A percentile compares a stretch with the other conserved stretches of the same genome.
These are phyloP conservation scores for Drosophila pruinosa DNA, from an alignment of 1,140 invertebrate species.

Conservation along the genomic window DNA sequence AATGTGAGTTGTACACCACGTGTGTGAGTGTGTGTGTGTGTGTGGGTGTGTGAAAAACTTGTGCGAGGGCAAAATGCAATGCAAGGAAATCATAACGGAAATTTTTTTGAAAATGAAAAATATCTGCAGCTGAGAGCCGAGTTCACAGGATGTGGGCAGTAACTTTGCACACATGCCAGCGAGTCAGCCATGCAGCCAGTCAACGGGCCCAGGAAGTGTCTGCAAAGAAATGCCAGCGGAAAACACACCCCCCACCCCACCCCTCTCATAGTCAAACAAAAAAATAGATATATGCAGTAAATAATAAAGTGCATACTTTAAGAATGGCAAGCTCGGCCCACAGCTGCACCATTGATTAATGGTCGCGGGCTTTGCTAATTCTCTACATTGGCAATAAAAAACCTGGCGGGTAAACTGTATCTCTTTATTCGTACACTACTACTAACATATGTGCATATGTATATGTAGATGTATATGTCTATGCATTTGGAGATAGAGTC, in stretches of 20 bases:
- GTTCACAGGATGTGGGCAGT: slow-evolving; percentile 59
- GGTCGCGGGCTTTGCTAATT: slow-evolving; percentile 47
- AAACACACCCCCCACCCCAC: slow-evolving; percentile 12
- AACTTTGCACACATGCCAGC: slow-evolving; percentile 67
- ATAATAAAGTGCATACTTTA: slow-evolving; percentile 53
- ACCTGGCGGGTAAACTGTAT: slow-evolving; percentile 1
- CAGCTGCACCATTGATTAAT: slow-evolving; percentile 53
- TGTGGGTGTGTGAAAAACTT: slow-evolving; percentile 27
- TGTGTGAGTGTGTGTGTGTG: neutral
- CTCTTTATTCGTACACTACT: neutral
- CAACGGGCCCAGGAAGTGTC: slow-evolving; percentile 52
- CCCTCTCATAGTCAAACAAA: neutral
- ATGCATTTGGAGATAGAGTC: neutral
- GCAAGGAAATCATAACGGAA: slow-evolving; percentile 64
- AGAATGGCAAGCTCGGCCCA: slow-evolving; percentile 18
- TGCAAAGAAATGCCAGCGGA: slow-evolving; percentile 51
- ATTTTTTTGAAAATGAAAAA: slow-evolving; percentile 62
- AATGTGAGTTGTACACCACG: neutral
- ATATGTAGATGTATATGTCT: too few relatives aligned
- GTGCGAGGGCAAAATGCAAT: slow-evolving; percentile 27
- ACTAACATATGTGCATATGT: neutral
- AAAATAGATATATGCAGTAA: slow-evolving; percentile 44
- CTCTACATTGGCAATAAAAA: slow-evolving; percentile 32
- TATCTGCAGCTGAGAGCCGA: slow-evolving; percentile 42
- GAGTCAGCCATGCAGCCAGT: slow-evolving; percentile 27